Evolutionary conservation across 2,888 invertebrate species (phyloP).

Genomic region (Limnephilus rhombicus): DNA sequence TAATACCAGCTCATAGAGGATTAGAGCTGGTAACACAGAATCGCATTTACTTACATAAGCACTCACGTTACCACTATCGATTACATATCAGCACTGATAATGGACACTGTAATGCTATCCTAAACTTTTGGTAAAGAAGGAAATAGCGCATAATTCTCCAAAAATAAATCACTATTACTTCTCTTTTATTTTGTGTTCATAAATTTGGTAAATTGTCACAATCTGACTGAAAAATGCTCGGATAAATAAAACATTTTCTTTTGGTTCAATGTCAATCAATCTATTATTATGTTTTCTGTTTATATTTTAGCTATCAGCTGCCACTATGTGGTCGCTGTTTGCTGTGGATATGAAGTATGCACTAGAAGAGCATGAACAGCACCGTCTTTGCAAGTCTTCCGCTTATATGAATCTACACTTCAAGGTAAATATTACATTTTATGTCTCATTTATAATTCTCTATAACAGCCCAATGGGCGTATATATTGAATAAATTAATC

Average conservation of each 20-base stretch:
- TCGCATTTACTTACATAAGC: too few species aligned
- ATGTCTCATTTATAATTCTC: neutral
- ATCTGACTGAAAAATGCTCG: neutral
- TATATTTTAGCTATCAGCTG: conserved; percentile 89
- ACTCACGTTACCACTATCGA: too few species aligned
- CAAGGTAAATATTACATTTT: conserved; percentile 77
- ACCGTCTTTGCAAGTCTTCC: conserved; percentile 96
- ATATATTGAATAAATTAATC: too few species aligned
- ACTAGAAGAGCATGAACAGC: conserved; percentile 97
- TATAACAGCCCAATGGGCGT: neutral
- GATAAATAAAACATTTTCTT: too few species aligned
- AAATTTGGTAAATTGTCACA: neutral
- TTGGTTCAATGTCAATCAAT: neutral
- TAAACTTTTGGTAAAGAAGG: too few species aligned
- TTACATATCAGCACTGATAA: too few species aligned
- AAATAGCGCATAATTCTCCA: too few species aligned
- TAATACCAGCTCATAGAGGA: too few species aligned
- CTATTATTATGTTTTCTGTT: neutral
- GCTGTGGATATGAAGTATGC: conserved; percentile 99
- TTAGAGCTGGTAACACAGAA: too few species aligned
- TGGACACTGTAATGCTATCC: too few species aligned
- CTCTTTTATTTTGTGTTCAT: too few species aligned
- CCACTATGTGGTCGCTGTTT: conserved; percentile 98
- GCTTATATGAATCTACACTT: conserved; percentile 99
- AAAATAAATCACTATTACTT: too few species aligned